Conservation (phyloP, 2,888 invertebrate species). For the Epinotia nisella region DNA sequence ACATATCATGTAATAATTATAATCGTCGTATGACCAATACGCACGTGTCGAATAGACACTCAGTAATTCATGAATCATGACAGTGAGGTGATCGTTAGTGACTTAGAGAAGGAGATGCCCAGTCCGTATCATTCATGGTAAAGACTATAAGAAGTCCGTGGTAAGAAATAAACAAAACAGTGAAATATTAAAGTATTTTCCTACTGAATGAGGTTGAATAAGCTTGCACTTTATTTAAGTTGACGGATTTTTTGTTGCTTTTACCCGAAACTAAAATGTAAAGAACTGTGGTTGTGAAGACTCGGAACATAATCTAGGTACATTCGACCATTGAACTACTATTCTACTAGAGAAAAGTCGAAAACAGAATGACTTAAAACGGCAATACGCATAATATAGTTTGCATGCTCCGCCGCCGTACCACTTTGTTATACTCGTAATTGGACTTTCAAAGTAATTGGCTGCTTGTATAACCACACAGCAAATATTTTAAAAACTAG, state of each 20-base stretch:
- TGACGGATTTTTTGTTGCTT: too few relatives aligned
- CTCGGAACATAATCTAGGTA: too few relatives aligned
- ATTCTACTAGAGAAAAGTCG: neutral
- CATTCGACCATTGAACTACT: neutral
- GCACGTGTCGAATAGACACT: neutral
- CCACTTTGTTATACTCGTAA: slow-evolving; percentile 23
- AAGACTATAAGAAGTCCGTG: neutral
- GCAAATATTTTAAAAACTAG: slow-evolving; percentile 34
- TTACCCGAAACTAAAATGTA: too few relatives aligned
- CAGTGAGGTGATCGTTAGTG: neutral
- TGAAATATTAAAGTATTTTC: neutral
- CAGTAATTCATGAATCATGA: neutral
- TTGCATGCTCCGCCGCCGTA: neutral
- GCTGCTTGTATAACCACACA: slow-evolving; percentile 36
- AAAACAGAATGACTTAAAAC: slow-evolving; percentile 1
- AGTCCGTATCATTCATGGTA: neutral
- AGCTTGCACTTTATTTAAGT: too few relatives aligned
- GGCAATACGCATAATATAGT: neutral
- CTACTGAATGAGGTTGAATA: neutral
- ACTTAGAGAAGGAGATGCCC: neutral
- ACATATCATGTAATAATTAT: neutral
- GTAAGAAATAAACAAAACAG: neutral
- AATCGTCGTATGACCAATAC: neutral
- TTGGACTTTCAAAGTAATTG: slow-evolving; percentile 36
- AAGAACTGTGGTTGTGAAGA: too few relatives aligned